A percentile compares a stretch with the other conserved stretches of the same genome.
phyloP scores from a whole-genome alignment of 2,113 vertebrate genomes.

The Scomber japonicus region DNA sequence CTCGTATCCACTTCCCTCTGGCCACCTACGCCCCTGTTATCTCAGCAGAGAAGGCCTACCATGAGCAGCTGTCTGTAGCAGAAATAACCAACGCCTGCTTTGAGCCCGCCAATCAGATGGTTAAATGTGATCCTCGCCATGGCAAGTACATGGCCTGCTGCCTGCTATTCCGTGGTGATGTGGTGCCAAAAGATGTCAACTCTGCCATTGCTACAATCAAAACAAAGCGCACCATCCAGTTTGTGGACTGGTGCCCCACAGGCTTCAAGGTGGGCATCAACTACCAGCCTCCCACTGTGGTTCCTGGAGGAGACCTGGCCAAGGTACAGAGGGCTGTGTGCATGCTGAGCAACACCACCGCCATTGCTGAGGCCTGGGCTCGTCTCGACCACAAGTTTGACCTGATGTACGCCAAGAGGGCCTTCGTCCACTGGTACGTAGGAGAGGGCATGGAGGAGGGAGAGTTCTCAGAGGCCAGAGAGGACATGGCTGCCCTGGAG shows the following conservation, averaged over 20 bases:
- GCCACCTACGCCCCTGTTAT: constrained; percentile 90
- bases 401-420: constrained; percentile 90
- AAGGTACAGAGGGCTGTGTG: constrained; percentile 90
- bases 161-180: constrained; percentile 87
- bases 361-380: constrained; percentile 90
- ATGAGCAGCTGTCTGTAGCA: constrained; percentile 68
- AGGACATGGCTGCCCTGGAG: constrained; percentile 90
- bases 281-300: constrained; percentile 89
- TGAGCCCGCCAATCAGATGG: constrained; percentile 90
- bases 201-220: constrained; percentile 89
- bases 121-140: constrained; percentile 87
- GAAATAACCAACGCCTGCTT: constrained; percentile 89
- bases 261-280: constrained; percentile 87
- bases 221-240: constrained; percentile 85
- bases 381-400: constrained; percentile 92
- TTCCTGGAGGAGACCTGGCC: constrained; percentile 89
- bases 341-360: constrained; percentile 91
- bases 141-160: constrained; percentile 93
- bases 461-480: constrained; percentile 91
- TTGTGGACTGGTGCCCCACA: constrained; percentile 82
- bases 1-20: constrained; percentile 89
- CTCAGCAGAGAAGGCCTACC: constrained; percentile 80
- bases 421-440: constrained; percentile 92
- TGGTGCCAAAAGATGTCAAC: constrained; percentile 90
- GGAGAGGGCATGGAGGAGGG: constrained; percentile 93